A percentile compares a stretch with the other conserved stretches of the same genome.
phyloP scores from a whole-genome alignment of 2,888 invertebrate species.

The Oscheius sp. region DNA sequence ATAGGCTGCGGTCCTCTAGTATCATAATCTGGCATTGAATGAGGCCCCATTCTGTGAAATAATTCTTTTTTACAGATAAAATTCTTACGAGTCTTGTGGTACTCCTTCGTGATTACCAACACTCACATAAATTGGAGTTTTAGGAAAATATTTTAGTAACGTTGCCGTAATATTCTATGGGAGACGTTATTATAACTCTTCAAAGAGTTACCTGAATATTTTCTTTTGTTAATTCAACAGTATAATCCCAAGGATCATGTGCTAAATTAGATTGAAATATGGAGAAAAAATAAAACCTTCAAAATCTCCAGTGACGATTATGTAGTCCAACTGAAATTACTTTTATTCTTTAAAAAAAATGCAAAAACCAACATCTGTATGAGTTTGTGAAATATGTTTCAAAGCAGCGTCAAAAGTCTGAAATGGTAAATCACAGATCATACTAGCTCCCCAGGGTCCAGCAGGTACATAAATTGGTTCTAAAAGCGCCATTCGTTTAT shows the following conservation, averaged over 20 bases:
- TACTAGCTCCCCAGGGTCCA: constrained; percentile 70
- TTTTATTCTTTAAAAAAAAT: too few species aligned
- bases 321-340: constrained; percentile 74
- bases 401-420: constrained; percentile 70
- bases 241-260: constrained; percentile 90
- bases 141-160: constrained; percentile 77
- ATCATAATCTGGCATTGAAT: constrained; percentile 65
- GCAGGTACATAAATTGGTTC: constrained; percentile 48
- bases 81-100: constrained; percentile 91
- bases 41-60: constrained; percentile 72
- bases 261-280: too few species aligned
- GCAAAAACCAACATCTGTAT: constrained; percentile 49
- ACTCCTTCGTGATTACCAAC: constrained; percentile 95
- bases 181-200: too few species aligned
- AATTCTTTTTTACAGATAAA: too few species aligned
- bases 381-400: constrained; percentile 66
- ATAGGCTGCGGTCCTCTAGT: constrained; percentile 79
- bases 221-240: background rate
- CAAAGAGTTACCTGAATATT: too few species aligned
- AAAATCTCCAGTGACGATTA: constrained; percentile 94
- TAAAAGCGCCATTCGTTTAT: too few species aligned
- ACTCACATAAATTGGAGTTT: constrained; percentile 87
- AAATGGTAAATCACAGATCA: constrained; percentile 70
- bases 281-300: too few species aligned
- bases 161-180: constrained; percentile 51